These are phyloP conservation scores for Pogonocichla stellata DNA, from an alignment of 2,113 vertebrate species.

Conservation along the genomic window DNA sequence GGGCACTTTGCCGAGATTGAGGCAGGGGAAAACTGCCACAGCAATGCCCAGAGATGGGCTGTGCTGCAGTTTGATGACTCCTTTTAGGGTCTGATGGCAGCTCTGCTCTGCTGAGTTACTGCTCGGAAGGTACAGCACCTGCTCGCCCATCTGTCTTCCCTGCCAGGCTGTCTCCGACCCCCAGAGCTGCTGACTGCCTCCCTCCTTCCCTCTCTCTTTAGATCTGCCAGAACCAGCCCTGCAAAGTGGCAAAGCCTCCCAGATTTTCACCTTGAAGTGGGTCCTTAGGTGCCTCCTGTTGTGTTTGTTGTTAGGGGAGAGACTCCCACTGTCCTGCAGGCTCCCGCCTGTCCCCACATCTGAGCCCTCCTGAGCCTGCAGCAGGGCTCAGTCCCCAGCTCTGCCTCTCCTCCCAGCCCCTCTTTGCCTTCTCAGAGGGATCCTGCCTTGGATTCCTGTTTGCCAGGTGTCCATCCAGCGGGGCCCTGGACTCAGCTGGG, in stretches of 20 bases:
- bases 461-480: background rate
- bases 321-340: background rate
- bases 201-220: background rate
- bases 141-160: constrained; percentile 56
- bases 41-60: background rate
- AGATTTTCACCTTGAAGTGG: constrained; percentile 32
- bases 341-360: rapidly evolving
- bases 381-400: rapidly evolving
- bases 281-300: background rate
- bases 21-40: background rate
- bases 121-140: constrained; percentile 35
- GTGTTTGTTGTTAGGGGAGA: background rate
- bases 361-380: background rate
- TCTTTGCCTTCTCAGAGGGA: background rate
- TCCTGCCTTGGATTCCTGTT: background rate
- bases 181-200: background rate
- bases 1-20: rapidly evolving
- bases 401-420: background rate
- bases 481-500: background rate
- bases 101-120: constrained; percentile 23
- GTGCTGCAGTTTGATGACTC: constrained; percentile 36
- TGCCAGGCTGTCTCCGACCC: background rate
- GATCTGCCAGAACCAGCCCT: background rate
- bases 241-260: background rate
- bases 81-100: constrained; percentile 48